Evolutionary conservation across 2,113 vertebrate species (phyloP), one percentile per base, ranked within the genome.

Genomic region (Gallinago undulata): DNA sequence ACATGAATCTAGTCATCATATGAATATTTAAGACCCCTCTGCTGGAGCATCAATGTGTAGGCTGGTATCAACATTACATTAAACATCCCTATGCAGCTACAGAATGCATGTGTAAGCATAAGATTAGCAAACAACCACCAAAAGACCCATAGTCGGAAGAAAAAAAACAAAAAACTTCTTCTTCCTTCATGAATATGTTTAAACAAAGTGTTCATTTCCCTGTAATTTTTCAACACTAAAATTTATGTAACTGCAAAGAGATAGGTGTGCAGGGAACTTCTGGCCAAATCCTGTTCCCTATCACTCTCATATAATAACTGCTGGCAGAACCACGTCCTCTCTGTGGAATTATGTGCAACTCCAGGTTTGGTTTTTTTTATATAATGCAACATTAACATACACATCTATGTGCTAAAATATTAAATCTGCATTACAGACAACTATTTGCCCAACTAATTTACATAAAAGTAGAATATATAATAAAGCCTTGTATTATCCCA

Each of bases 21-120:
- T 62, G 55, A 96, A 83, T 94, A 84, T 77, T 96, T 93, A 93
- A 93, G 67, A 73, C 7, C 11, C 33, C 28, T 92, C 68, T 84
- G 53, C 63, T 37, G n/a, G 41, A 92, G 41, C 41, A 93, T 47
- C 89, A 47, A 8, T 31, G 19, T 39, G 17, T 62, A 31, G 56
- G 63, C 59, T 80, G 37, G 5, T 55, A 88, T 31, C 63, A 90
- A 53, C 31, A 30, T 3, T 35, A 33, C 53, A 28, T 77, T 88
- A 85, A 88, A 76, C 12, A 11, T 77, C 75, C 62, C 79, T 57
- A 1, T 27, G 47, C 55, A 90, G 59, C 64, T 89, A 92, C 57
- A 84, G 55, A 88, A 93, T 22, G 64, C 55, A 45, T 9, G 19
- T 12, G 18, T 69, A 90, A 94, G 67, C 74, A 45, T 16, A 87